These are phyloP conservation scores for Spondyliosoma cantharus DNA, from an alignment of 2,797 vertebrate species.

Conservation along the genomic window DNA sequence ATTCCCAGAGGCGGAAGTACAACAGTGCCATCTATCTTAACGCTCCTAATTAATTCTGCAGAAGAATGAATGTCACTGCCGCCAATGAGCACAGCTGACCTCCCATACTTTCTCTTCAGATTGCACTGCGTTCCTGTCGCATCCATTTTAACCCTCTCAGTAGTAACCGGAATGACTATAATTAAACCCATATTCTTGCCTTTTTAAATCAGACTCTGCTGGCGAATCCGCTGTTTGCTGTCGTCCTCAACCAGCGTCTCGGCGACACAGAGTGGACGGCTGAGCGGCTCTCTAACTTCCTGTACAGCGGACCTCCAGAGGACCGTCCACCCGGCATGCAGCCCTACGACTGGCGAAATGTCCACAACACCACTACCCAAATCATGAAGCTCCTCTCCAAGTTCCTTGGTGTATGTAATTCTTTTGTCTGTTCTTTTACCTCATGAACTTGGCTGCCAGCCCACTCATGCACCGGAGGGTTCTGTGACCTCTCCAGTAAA, in stretches of 20 bases:
- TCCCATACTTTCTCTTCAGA: constrained; percentile 3
- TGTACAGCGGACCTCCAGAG: constrained; percentile 85
- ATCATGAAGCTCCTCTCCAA: constrained; percentile 86
- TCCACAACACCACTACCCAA: constrained; percentile 86
- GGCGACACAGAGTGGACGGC: constrained; percentile 82
- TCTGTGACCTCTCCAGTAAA: constrained; percentile 11
- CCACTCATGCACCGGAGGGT: not conserved
- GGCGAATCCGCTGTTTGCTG: constrained; percentile 81
- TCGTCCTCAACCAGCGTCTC: constrained; percentile 80
- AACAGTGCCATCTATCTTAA: constrained; percentile 78
- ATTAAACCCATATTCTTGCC: constrained; percentile 18
- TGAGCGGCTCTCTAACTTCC: constrained; percentile 84
- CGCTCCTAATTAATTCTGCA: constrained; percentile 53
- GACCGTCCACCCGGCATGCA: constrained; percentile 70
- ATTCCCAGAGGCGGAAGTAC: constrained; percentile 55
- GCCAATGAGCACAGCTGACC: constrained; percentile 13
- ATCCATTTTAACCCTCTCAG: not conserved
- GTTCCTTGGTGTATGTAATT: constrained; percentile 89
- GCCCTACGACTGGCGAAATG: constrained; percentile 84
- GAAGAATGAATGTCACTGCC: constrained; percentile 36
- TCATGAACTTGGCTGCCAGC: not conserved
- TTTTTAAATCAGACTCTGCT: constrained; percentile 83
- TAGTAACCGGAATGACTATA: not conserved
- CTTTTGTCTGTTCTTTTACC: constrained; percentile 25
- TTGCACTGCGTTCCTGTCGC: not conserved